These are phyloP conservation scores for Gymnoscelis rufifasciata DNA, from an alignment of 2,888 invertebrate species.

Conservation along the genomic window DNA sequence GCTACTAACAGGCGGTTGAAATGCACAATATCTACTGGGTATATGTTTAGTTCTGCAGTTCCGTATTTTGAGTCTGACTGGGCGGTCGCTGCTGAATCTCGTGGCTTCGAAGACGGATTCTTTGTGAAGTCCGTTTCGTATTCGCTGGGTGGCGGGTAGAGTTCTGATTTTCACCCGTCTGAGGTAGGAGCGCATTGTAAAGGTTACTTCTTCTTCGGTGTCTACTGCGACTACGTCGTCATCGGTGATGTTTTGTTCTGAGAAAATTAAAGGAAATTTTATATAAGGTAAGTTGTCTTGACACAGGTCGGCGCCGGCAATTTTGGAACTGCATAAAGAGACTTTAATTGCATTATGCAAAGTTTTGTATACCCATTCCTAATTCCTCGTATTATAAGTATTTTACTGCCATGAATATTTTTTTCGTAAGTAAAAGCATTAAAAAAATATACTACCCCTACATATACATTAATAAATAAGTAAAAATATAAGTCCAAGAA, in stretches of 20 bases:
- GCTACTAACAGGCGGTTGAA: conserved; percentile 24
- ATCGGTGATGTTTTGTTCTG: conserved; percentile 42
- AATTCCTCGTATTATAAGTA: no score
- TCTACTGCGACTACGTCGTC: conserved; percentile 46
- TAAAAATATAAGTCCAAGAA: no score
- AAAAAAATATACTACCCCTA: no score
- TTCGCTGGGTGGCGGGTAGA: conserved; percentile 33
- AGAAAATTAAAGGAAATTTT: no score
- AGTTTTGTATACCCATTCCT: no score
- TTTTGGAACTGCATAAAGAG: no score
- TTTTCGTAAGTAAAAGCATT: no score
- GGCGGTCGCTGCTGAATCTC: conserved; percentile 40
- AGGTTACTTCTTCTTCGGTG: conserved; percentile 53
- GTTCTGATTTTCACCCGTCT: conserved; percentile 50
- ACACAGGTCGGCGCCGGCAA: no score
- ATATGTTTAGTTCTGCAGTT: conserved; percentile 51
- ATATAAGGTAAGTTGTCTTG: no score
- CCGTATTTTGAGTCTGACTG: conserved; percentile 56
- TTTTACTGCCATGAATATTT: no score
- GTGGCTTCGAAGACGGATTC: conserved; percentile 57
- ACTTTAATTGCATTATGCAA: no score
- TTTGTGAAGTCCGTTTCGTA: conserved; percentile 40
- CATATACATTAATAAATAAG: no score
- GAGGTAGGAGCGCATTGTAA: conserved; percentile 42
- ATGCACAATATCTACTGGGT: conserved; percentile 6